Evolutionary conservation across 2,888 invertebrate species (phyloP), one percentile per base, ranked within the genome.

Genomic region (Notodonta dromedarius): DNA sequence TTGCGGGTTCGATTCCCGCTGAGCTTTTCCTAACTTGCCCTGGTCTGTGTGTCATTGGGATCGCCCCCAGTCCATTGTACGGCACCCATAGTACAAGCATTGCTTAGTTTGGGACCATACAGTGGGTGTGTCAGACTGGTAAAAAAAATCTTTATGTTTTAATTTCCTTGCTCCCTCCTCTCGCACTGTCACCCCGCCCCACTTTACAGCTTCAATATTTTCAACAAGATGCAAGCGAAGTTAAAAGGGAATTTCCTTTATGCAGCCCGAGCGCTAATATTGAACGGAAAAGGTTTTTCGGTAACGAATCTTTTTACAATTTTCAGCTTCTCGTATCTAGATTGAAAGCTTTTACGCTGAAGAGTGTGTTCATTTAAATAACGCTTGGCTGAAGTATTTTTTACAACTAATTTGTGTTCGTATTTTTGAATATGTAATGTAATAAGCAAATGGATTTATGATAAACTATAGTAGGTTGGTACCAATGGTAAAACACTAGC

Each of bases 141-240:
- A 24, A 24, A 24, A 24, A 24, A 24, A 24, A 2, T 2, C 2
- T 24, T 24, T 2, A 24, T 24, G n/a, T 24, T 24, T 24, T 24
- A 24, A 42, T 42, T 42, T 42, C 11, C 42, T 42, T 11, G 42
- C 11, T 16, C 8, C 24, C 24, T n/a, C 59, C 75, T 73, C 79
- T 73, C 0, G 5, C 57, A 74, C n/a, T 71, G 24, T n/a, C 13
- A 51, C 76, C 74, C n/a, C 48, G 67, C 61, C 67, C 59, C 46
- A n/a, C 60, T 61, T 65, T 62, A 58, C 62, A 73, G 79, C 84
- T 88, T 86, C 85, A 87, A 87, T 89, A 87, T 87, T 86, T 24
- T 85, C 83, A 80, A 82, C 83, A 78, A 81, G 83, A 83, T 80
- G 84, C 81, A 80, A 77, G 77, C 73, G 78, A 71, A 78, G 72